phyloP scores from a whole-genome alignment of 2,888 invertebrate species.

The Synanthedon formicaeformis region DNA sequence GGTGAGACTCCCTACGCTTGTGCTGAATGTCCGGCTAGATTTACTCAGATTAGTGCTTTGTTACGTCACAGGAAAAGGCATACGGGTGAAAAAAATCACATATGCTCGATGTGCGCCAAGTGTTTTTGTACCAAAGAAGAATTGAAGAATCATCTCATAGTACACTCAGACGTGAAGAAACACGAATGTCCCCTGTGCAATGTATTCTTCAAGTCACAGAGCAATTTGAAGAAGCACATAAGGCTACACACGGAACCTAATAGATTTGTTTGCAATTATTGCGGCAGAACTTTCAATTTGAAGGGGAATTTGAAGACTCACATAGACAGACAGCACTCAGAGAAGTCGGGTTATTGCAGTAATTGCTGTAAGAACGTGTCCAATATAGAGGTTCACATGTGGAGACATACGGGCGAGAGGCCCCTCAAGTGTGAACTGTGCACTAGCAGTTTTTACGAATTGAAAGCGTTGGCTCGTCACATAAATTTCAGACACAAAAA shows the following conservation, averaged over 20 bases:
- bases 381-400: constrained; percentile 66
- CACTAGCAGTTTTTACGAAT: constrained; percentile 38
- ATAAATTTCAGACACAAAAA: constrained; percentile 47
- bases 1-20: constrained; percentile 53
- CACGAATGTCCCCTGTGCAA: constrained; percentile 49
- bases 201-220: constrained; percentile 56
- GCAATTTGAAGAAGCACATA: constrained; percentile 63
- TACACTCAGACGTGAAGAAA: constrained; percentile 40
- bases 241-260: constrained; percentile 36
- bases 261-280: constrained; percentile 45
- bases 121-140: constrained; percentile 44
- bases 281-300: constrained; percentile 46
- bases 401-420: constrained; percentile 64
- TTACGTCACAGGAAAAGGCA: constrained; percentile 39
- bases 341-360: constrained; percentile 63
- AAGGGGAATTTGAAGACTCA: constrained; percentile 67
- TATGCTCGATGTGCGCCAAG: constrained; percentile 40
- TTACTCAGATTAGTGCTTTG: constrained; percentile 40
- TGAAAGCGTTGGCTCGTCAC: constrained; percentile 43
- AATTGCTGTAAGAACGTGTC: constrained; percentile 63
- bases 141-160: constrained; percentile 33
- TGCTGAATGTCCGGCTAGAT: constrained; percentile 31
- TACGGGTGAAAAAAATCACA: constrained; percentile 30
- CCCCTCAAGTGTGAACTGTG: constrained; percentile 52
- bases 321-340: constrained; percentile 62